Evolutionary conservation across 2,888 invertebrate species (phyloP), one percentile per base, ranked within the genome.

Genomic region (Ferdinandea cuprea): DNA sequence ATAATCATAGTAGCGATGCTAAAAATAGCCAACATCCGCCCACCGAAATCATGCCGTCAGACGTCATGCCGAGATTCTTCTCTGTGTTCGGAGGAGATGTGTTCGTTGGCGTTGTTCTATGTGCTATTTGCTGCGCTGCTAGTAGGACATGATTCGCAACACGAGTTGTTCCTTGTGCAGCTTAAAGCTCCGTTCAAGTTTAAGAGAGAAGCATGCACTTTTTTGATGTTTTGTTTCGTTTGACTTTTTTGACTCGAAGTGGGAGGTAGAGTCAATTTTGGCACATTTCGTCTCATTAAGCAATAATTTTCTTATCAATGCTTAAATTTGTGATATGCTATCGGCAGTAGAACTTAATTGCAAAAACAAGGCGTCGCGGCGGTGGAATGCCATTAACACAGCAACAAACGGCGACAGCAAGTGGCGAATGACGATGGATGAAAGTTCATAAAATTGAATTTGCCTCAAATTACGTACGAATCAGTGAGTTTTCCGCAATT

Each of bases 21-120:
- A 81, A 77, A 81, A 81, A 81, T 81, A 81, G 71, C 71, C 71
- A 46, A 52, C 76, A 77, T 77, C 76, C 81, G 81, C 81, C 81
- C 81, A 81, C 81, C 65, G 28, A 81, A 81, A 81, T 81, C 81
- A 81, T 81, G 81, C 40, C 71, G 56, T 59, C 63, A 81, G 81
- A 81, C 76, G 77, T 71, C 81, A 77, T 25, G 40, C 69, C 19
- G 48, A 6, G 50, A n/a, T 9, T 28, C 3, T 13, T 42, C 61
- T 30, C 9, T 30, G 15, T 28, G 30, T n/a, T 3, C 3, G 48
- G 30, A 19, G 30, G 2, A 46, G 17, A 46, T 44, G 13, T 46
- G 5, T 30, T 35, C 11, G 17, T 3, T n/a, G n/a, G n/a, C 19
- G n/a, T 1, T 30, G 37, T n/a, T 25, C 0, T 13, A 5, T 1